Percentiles rank a stretch among this genome's conserved stretches.
Evolutionary conservation across 2,888 invertebrate genomes (phyloP).

Genomic region (Danaus chrysippus): DNA sequence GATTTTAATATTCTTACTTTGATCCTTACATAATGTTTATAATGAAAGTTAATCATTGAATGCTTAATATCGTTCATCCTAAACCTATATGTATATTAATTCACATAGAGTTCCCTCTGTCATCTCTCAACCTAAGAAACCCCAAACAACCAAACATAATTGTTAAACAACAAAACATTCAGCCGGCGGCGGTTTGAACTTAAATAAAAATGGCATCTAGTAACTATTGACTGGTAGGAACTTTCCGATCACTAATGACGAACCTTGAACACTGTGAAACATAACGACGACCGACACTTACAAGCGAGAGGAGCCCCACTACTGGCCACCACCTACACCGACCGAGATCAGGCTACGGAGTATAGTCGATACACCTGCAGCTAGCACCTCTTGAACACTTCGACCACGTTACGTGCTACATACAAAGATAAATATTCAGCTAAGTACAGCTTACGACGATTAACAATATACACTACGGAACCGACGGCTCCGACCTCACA

Average conservation of each 20-base stretch:
- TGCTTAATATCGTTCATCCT: constrained; percentile 16
- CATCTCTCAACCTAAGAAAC: constrained; percentile 6
- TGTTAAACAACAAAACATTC: constrained; percentile 48
- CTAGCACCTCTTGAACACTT: constrained; percentile 53
- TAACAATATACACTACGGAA: constrained; percentile 17
- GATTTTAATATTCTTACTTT: constrained; percentile 16
- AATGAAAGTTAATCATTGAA: constrained; percentile 17
- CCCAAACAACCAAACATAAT: constrained; percentile 34
- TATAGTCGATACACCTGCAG: constrained; percentile 31
- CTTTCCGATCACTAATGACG: constrained; percentile 57
- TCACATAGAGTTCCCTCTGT: constrained; percentile 13
- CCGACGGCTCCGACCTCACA: neutral
- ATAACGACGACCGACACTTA: neutral
- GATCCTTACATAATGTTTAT: constrained; percentile 16
- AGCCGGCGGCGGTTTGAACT: constrained; percentile 46
- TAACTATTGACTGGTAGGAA: constrained; percentile 69
- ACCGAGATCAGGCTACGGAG: constrained; percentile 31
- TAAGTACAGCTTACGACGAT: constrained; percentile 29
- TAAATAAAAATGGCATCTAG: constrained; percentile 61
- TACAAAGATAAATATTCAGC: constrained; percentile 25
- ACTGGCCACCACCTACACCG: too few relatives aligned
- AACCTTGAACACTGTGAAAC: constrained; percentile 24
- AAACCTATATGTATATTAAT: constrained; percentile 15
- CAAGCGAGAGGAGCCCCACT: too few relatives aligned
- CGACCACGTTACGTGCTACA: constrained; percentile 33